These are phyloP conservation scores for Cuculus canorus DNA, from an alignment of 2,797 vertebrate species.

Conservation along the genomic window DNA sequence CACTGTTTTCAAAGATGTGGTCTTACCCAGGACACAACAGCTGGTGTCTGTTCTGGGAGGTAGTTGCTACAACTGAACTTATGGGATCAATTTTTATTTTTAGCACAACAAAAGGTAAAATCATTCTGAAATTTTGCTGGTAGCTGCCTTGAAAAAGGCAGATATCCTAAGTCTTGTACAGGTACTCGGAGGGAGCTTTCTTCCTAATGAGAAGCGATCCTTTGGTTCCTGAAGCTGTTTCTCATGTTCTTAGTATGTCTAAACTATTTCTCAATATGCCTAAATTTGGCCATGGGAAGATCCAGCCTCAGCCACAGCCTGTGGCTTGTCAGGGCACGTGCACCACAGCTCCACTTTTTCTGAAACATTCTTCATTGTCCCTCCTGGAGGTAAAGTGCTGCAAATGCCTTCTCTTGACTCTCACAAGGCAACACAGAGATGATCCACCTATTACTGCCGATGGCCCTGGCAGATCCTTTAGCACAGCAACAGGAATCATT, in stretches of 20 bases:
- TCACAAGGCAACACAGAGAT: rapidly evolving
- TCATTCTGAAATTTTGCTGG: not conserved
- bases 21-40: not conserved
- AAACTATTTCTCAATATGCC: not conserved
- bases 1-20: not conserved
- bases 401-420: not conserved
- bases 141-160: not conserved
- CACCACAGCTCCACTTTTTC: not conserved
- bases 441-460: not conserved
- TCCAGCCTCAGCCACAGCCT: not conserved
- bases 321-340: rapidly evolving
- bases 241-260: not conserved
- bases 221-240: not conserved
- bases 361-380: not conserved
- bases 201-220: rapidly evolving
- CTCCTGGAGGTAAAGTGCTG: not conserved
- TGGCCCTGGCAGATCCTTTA: not conserved
- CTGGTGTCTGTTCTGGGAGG: not conserved
- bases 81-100: not conserved
- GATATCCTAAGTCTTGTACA: rapidly evolving
- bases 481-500: not conserved
- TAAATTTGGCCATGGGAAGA: not conserved
- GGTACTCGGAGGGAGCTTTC: not conserved
- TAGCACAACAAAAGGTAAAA: not conserved
- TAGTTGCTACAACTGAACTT: not conserved